Conservation (phyloP, 2,888 invertebrate genomes). For the Tetragonisca angustula region DNA sequence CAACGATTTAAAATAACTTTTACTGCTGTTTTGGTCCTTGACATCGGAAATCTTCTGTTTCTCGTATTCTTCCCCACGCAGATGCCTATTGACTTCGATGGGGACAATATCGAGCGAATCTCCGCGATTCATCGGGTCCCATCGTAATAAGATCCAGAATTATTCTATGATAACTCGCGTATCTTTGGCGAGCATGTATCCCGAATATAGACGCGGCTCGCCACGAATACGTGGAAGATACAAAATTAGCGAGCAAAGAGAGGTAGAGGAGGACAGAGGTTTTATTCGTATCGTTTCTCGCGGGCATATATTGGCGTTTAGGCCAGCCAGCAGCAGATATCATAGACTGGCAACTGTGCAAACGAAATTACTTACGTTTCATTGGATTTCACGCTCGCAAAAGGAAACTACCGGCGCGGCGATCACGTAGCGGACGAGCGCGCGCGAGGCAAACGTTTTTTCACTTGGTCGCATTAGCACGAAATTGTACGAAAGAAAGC, state of each 20-base stretch:
- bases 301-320: constrained; percentile 17
- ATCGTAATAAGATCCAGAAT: constrained; percentile 6
- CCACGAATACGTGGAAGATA: constrained; percentile 52
- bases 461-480: neutral
- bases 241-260: constrained; percentile 53
- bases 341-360: constrained; percentile 47
- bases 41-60: neutral
- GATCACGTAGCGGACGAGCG: constrained; percentile 18
- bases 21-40: neutral
- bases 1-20: constrained; percentile 14
- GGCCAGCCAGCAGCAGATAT: constrained; percentile 31
- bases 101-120: neutral
- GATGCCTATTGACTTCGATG: neutral
- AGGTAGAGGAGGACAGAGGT: constrained; percentile 27
- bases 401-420: constrained; percentile 27
- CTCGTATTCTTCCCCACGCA: neutral
- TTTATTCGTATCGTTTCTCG: constrained; percentile 33
- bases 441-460: constrained; percentile 14
- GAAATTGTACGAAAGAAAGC: constrained; percentile 27
- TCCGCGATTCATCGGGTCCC: neutral
- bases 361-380: constrained; percentile 54
- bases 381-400: constrained; percentile 39
- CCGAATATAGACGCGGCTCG: constrained; percentile 51
- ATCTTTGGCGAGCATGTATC: constrained; percentile 28
- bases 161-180: constrained; percentile 46